Base-by-base conservation (phyloP, 2,888 invertebrate genomes). In the Drosophila koepferae region DNA sequence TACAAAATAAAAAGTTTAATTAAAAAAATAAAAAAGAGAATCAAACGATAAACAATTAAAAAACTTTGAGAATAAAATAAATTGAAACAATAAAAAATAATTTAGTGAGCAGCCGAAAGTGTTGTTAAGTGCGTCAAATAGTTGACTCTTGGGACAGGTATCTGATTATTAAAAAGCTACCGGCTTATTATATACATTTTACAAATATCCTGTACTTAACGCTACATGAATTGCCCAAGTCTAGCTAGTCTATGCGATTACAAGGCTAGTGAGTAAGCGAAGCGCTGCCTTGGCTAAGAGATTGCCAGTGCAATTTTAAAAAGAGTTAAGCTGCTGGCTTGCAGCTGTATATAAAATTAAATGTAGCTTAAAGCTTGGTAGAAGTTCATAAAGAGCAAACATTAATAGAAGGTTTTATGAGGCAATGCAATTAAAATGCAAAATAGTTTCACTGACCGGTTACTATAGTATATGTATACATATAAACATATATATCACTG, bases 1-100 rank as follows among this genome's bases (percentile, higher is more conserved):
- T 34, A n/a, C 20, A n/a, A 31, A 49, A 51, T 12, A 18, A 34
- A 48, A 68, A 31, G 23, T 28, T 51, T 36, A 65, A 61, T 40
- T 34, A 51, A 51, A 31, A 36, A 5, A 31, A 36, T 1, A 18
- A 2, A 51, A 36, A 36, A 20, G 18, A 51, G 18, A 51, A 34
- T 12, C 38, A 38, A 23, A 23, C 46, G 46, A 46, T 5, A 53
- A 53, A 36, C 36, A 53, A 8, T 36, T 14, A 14, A 48, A 49
- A 34, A 34, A 51, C 34, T 31, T 18, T 8, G 0, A 18, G 34
- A 20, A 51, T 51, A 36, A 51, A 36, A 51, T 38, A 23, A 54
- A 23, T 40, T 54, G 40, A 54, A 40, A 20, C 16, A 16, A 38
- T 23, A 36, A 38, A 9, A 38, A 16, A 16, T 38, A 18, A 36